phyloP scores from a whole-genome alignment of 2,888 invertebrate genomes.

The Sphaeridia pumilis region DNA sequence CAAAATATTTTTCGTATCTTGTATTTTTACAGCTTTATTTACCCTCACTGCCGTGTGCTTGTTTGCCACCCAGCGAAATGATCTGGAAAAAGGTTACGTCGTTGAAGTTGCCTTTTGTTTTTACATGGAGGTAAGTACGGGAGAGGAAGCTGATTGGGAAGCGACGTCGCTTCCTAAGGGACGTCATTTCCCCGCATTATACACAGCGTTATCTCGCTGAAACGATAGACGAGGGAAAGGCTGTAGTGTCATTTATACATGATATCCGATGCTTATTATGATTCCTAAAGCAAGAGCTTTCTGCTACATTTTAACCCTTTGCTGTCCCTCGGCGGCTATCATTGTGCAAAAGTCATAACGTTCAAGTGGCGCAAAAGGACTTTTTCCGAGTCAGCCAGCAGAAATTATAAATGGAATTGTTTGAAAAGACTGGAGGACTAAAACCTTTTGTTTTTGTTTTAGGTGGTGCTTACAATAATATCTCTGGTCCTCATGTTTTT shows the following conservation, averaged over 20 bases:
- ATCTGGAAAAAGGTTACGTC: conserved; percentile 57
- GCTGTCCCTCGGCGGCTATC: too few species aligned
- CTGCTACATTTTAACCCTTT: too few species aligned
- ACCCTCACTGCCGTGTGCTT: conserved; percentile 68
- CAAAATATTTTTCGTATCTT: too few species aligned
- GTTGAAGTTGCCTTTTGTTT: conserved; percentile 70
- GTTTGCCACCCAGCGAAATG: conserved; percentile 76
- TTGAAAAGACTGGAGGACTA: background rate
- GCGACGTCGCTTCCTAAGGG: too few species aligned
- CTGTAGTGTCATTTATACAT: too few species aligned
- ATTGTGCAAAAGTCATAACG: too few species aligned
- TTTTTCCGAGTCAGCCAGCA: too few species aligned
- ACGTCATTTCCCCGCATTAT: background rate
- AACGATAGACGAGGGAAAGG: background rate
- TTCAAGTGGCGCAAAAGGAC: too few species aligned
- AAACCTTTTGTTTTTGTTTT: background rate
- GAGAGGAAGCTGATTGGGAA: background rate
- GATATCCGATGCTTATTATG: too few species aligned
- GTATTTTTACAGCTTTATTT: conserved; percentile 67
- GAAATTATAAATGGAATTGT: too few species aligned
- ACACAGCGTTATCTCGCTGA: background rate
- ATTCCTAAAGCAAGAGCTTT: too few species aligned
- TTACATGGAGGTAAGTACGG: conserved; percentile 66
- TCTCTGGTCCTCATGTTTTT: conserved; percentile 32
- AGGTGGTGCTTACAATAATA: conserved; percentile 33